A percentile compares a stretch with the other conserved stretches of the same genome.
These are phyloP conservation scores for Notolepis coatsorum DNA, from an alignment of 2,797 vertebrate species.

Conservation along the genomic window DNA sequence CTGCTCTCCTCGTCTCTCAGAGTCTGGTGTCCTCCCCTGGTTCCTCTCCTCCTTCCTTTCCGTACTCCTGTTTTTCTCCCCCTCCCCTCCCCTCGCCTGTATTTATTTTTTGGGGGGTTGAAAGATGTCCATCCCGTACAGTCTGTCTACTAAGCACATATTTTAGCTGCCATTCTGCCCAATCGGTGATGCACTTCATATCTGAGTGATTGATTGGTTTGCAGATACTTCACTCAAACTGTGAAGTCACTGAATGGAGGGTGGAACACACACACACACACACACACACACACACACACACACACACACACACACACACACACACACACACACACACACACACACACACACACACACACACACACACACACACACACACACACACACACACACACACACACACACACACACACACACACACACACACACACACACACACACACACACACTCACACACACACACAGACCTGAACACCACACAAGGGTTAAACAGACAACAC, in stretches of 20 bases:
- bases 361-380: not conserved
- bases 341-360: not conserved
- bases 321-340: not conserved
- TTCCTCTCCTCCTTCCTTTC: conserved; percentile 44
- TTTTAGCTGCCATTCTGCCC: no score
- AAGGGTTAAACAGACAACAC: no score
- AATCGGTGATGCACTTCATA: no score
- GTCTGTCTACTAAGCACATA: no score
- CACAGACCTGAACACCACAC: no score
- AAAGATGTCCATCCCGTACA: no score
- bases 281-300: not conserved
- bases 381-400: not conserved
- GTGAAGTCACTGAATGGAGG: no score
- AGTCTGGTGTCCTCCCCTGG: no score
- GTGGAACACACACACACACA: not conserved
- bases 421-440: not conserved
- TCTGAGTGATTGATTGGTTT: no score
- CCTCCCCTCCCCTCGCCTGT: conserved; percentile 7
- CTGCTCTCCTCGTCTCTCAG: conserved; percentile 56
- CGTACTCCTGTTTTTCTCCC: no score
- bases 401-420: not conserved
- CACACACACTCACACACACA: conserved; percentile 3
- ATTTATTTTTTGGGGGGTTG: conserved; percentile 55
- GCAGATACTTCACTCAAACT: no score
- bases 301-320: not conserved